These are phyloP conservation scores for Leptestheria dahalacensis DNA, from an alignment of 1,140 invertebrate species.

Conservation along the genomic window DNA sequence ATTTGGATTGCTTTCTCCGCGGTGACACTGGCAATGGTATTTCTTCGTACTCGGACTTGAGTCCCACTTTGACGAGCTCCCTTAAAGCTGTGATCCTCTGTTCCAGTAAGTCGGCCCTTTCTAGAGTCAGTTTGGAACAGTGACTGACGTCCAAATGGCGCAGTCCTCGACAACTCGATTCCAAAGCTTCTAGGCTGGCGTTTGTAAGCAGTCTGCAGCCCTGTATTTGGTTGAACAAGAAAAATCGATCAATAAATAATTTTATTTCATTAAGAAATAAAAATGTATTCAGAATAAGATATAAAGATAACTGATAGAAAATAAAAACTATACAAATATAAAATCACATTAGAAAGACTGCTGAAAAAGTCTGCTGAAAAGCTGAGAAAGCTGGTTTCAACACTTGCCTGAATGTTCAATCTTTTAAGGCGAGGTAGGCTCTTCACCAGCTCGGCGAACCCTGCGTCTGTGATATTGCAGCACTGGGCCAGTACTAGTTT, in stretches of 20 bases:
- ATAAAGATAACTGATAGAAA: background rate
- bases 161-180: background rate
- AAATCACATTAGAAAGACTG: background rate
- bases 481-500: slow-evolving; percentile 30
- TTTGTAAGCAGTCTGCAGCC: background rate
- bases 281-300: background rate
- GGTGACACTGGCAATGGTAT: background rate
- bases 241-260: background rate
- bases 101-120: slow-evolving; percentile 1
- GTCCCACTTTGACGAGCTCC: background rate
- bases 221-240: slow-evolving; percentile 29
- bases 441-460: slow-evolving; percentile 38
- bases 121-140: background rate
- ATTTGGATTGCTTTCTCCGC: background rate
- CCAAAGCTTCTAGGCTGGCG: background rate
- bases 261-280: background rate
- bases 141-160: slow-evolving; percentile 1
- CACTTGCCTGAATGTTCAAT: background rate
- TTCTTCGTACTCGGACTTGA: background rate
- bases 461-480: slow-evolving; percentile 46
- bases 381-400: background rate
- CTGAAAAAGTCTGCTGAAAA: background rate
- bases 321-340: too few relatives aligned
- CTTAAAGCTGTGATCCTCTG: background rate
- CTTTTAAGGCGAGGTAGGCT: slow-evolving; percentile 27